Evolutionary conservation across 2,113 vertebrate species (phyloP), one percentile per base, ranked within the genome.

Genomic region (Thunnus thynnus): DNA sequence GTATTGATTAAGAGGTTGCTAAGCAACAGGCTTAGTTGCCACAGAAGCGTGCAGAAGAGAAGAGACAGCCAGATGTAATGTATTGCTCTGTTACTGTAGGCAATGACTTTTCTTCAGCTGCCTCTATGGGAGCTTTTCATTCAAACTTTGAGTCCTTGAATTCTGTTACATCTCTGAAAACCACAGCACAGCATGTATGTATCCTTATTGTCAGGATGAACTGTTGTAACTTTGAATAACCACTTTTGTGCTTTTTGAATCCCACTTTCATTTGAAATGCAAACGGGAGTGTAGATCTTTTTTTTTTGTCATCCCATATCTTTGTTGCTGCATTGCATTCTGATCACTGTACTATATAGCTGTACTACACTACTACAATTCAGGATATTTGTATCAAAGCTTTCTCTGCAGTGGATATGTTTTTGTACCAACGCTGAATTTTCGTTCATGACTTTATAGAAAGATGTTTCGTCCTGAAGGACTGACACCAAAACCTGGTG

Each of bases 1-100:
- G 94, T 95, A 95, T 95, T 95, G 95, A 95, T 95, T 93, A 94
- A 95, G 91, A 81, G 88, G 95, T 96, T 96, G 94, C 95, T 94
- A 91, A 92, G 95, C 94, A 96, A 96, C 95, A 95, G 88, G 93
- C 92, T 88, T 88, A 61, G 83, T 83, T 89, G 86, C 91, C 90
- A 90, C 89, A 90, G 90, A 94, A 92, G 91, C 86, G 76, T 87
- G 88, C 84, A 84, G 62, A 48, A 46, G 88, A 91, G 92, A 92
- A 90, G 69, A 83, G 88, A 90, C 80, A 91, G 82, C 84, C 88
- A 83, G 90, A 90, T 93, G 87, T 84, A 86, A 89, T 89, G 73
- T 79, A 72, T 61, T 78, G 87, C 85, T 85, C 82, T 88, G 84
- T 85, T 90, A 84, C 91, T 89, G 90, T 68, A 46, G 54, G 69